These are phyloP conservation scores for Sphaerophoria taeniata DNA, from an alignment of 2,888 invertebrate genomes.

Conservation along the genomic window DNA sequence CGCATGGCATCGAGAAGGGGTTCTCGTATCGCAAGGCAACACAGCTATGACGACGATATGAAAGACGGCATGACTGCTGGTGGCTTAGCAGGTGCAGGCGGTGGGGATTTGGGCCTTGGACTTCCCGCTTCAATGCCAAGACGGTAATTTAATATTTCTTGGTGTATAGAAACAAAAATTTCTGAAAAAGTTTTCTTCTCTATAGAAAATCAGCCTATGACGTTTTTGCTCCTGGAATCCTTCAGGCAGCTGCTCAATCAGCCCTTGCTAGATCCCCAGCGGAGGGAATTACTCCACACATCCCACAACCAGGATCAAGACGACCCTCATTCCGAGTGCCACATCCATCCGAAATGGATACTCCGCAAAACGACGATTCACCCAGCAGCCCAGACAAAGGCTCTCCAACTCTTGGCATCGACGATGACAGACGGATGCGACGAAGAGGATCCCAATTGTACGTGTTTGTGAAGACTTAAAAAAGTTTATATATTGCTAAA, in stretches of 20 bases:
- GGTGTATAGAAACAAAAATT: neutral
- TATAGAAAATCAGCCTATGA: slow-evolving; percentile 89
- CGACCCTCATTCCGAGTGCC: slow-evolving; percentile 86
- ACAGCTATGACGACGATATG: slow-evolving; percentile 93
- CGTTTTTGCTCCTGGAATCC: slow-evolving; percentile 88
- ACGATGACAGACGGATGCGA: slow-evolving; percentile 88
- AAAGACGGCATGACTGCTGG: slow-evolving; percentile 80
- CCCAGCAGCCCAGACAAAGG: slow-evolving; percentile 85
- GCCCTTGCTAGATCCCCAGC: slow-evolving; percentile 80
- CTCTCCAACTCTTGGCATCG: slow-evolving; percentile 86
- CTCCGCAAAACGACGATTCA: slow-evolving; percentile 83
- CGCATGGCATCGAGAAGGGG: slow-evolving; percentile 85
- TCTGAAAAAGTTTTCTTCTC: neutral
- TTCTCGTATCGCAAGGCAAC: slow-evolving; percentile 88
- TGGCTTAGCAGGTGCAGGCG: slow-evolving; percentile 74
- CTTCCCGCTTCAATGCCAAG: slow-evolving; percentile 89
- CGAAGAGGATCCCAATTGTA: slow-evolving; percentile 93
- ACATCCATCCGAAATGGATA: slow-evolving; percentile 84
- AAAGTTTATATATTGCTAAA: neutral
- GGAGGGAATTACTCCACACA: slow-evolving; percentile 80
- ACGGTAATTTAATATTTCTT: slow-evolving; percentile 82
- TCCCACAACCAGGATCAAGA: slow-evolving; percentile 83
- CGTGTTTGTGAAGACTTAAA: slow-evolving; percentile 82
- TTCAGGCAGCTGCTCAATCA: slow-evolving; percentile 82
- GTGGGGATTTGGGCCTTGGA: slow-evolving; percentile 85